These are phyloP conservation scores for Passer domesticus DNA, from an alignment of 2,113 vertebrate genomes.

Conservation along the genomic window DNA sequence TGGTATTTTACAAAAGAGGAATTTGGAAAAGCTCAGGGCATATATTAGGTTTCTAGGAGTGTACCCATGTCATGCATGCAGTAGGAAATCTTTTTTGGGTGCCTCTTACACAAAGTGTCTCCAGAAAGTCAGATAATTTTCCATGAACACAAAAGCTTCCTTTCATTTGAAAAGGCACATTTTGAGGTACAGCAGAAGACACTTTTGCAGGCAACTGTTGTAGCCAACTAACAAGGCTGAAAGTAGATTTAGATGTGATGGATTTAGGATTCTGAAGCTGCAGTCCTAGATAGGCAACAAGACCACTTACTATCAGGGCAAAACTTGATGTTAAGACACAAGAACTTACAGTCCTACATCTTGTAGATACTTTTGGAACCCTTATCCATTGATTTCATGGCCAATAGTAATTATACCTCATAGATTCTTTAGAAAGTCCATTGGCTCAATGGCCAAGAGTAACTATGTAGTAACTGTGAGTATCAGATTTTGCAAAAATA, in stretches of 20 bases:
- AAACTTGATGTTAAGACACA: neutral
- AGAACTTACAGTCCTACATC: neutral
- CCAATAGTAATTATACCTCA: neutral
- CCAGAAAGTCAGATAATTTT: neutral
- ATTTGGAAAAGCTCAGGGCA: neutral
- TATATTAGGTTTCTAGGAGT: neutral
- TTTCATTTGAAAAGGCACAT: neutral
- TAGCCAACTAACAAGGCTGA: neutral
- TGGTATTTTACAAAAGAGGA: neutral
- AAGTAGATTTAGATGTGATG: neutral
- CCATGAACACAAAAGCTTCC: neutral
- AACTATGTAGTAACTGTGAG: neutral
- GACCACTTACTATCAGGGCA: neutral
- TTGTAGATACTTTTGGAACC: neutral
- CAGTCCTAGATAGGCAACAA: neutral
- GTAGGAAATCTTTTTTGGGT: neutral
- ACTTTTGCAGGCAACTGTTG: neutral
- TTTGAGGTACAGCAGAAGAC: neutral
- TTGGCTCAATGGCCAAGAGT: neutral
- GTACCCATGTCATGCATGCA: fast-evolving
- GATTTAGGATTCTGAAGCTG: neutral
- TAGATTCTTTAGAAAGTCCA: neutral
- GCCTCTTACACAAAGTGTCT: neutral
- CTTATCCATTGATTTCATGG: neutral
- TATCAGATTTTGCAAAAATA: neutral